Evolutionary conservation across 2,797 vertebrate genomes (phyloP).

Genomic region (Clarias pachynema): DNA sequence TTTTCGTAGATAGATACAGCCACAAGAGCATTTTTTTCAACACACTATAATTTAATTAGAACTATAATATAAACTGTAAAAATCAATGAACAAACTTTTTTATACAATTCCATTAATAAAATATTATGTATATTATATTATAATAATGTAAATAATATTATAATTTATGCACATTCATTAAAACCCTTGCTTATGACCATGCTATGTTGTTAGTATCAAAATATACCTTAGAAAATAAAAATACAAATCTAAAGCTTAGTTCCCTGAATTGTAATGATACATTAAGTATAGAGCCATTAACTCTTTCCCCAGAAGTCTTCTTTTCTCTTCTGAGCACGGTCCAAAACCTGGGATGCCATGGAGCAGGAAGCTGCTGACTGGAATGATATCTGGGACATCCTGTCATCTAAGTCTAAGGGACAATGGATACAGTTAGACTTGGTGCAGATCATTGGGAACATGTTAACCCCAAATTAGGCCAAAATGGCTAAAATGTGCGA

Average conservation of each 20-base stretch:
- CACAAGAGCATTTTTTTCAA: neutral
- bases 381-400: constrained; percentile 83
- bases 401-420: constrained; percentile 70
- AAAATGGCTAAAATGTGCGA: neutral
- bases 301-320: constrained; percentile 83
- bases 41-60: constrained; percentile 10
- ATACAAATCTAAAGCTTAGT: neutral
- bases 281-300: neutral
- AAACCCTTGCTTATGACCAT: neutral
- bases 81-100: neutral
- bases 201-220: constrained; percentile 13
- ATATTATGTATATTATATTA: no score
- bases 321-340: constrained; percentile 81
- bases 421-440: neutral
- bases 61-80: neutral
- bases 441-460: neutral
- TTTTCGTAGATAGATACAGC: neutral
- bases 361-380: constrained; percentile 81
- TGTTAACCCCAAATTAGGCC: neutral
- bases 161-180: neutral
- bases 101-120: constrained; percentile 3
- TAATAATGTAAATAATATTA: neutral
- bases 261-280: constrained; percentile 4
- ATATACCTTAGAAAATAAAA: constrained; percentile 4
- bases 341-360: constrained; percentile 79